phyloP scores from a whole-genome alignment of 2,113 vertebrate species.

The Tretioscincus oriximinensis region DNA sequence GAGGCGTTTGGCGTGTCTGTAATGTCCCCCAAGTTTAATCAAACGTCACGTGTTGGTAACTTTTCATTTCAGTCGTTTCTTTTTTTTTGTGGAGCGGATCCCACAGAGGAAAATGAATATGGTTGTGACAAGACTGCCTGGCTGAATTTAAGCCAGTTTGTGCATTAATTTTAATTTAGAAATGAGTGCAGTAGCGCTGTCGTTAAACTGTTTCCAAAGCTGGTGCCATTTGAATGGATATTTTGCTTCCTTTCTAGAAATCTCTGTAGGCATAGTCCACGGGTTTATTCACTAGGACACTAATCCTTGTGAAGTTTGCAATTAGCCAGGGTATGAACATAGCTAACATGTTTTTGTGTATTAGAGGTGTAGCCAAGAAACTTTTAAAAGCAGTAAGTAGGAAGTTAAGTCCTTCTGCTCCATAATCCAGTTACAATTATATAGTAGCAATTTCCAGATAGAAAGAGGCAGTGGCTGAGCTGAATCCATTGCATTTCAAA shows the following conservation, averaged over 20 bases:
- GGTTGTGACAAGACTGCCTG: slow-evolving; percentile 41
- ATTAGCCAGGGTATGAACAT: background rate
- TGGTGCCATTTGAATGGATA: slow-evolving; percentile 29
- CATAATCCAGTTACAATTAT: background rate
- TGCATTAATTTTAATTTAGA: slow-evolving; percentile 28
- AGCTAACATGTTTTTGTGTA: background rate
- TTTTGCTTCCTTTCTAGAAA: slow-evolving; percentile 38
- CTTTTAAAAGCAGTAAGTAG: background rate
- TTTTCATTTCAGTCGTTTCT: slow-evolving; percentile 38
- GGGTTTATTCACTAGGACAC: background rate
- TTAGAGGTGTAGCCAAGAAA: background rate
- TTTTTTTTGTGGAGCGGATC: slow-evolving; percentile 24
- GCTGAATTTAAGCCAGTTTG: slow-evolving; percentile 30
- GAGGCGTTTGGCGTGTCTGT: slow-evolving; percentile 5
- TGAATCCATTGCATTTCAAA: too few species aligned
- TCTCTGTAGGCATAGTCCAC: slow-evolving; percentile 32
- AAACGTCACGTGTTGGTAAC: slow-evolving; percentile 42
- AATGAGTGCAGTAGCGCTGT: slow-evolving; percentile 25
- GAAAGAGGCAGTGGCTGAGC: too few species aligned
- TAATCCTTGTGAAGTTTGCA: background rate
- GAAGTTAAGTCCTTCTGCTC: background rate
- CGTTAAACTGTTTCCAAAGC: slow-evolving; percentile 40
- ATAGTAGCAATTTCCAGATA: background rate
- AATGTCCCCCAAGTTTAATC: background rate
- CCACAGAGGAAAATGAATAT: slow-evolving; percentile 38